Conservation (phyloP, 2,113 vertebrate species). For the Rhinichthys klamathensis region DNA sequence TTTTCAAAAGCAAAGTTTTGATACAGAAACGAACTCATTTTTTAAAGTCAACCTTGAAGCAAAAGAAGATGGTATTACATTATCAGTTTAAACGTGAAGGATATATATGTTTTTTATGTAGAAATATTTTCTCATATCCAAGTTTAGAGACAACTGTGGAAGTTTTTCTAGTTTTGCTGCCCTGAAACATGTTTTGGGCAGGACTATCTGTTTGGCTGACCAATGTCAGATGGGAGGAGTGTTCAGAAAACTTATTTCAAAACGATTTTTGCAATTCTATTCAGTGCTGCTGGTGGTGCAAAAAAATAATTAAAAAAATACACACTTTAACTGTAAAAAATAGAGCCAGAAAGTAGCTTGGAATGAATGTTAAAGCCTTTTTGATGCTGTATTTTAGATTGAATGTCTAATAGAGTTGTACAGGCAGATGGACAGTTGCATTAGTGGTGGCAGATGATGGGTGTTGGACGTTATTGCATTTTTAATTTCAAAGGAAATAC, state of each 20-base stretch:
- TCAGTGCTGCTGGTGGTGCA: not conserved
- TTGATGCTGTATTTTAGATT: slow-evolving; percentile 38
- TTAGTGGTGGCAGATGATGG: slow-evolving; percentile 34
- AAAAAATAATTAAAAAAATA: too few species aligned
- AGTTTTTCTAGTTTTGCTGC: not conserved
- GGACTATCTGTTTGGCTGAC: not conserved
- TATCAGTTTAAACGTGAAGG: not conserved
- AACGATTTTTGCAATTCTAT: not conserved
- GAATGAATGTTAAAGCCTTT: slow-evolving; percentile 6
- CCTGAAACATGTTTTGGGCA: not conserved
- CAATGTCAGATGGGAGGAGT: not conserved
- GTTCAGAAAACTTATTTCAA: not conserved
- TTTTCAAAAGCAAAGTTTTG: not conserved
- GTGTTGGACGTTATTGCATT: slow-evolving; percentile 14
- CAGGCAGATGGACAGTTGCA: slow-evolving; percentile 28
- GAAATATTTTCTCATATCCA: not conserved
- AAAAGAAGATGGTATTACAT: not conserved
- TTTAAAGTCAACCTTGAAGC: not conserved
- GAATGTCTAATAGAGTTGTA: slow-evolving; percentile 37
- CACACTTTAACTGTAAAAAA: too few species aligned
- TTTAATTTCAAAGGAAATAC: slow-evolving; percentile 33
- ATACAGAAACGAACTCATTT: not conserved
- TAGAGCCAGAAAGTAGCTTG: not conserved
- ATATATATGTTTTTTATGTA: not conserved
- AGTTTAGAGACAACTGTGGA: not conserved